A percentile compares a stretch with the other conserved stretches of the same genome.
phyloP scores from a whole-genome alignment of 2,797 vertebrate genomes.

The Falco rusticolus region DNA sequence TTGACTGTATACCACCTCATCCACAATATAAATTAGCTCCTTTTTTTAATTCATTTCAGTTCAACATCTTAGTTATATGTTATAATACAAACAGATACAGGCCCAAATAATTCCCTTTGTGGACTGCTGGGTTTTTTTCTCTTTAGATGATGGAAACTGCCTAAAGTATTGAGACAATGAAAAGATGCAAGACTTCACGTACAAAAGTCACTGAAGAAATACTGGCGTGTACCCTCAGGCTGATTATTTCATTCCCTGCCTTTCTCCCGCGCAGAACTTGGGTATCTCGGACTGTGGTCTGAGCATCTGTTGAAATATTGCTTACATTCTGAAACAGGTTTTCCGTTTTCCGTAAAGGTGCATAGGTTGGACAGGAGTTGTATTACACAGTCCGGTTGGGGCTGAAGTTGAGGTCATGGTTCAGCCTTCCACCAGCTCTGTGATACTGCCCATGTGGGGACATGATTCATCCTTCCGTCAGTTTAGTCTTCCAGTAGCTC shows the following conservation, averaged over 20 bases:
- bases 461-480: neutral
- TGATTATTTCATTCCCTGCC: neutral
- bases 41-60: neutral
- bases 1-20: neutral
- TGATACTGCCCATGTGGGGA: neutral
- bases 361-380: neutral
- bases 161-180: neutral
- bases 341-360: neutral
- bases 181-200: neutral
- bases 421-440: neutral
- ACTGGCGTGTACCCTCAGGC: neutral
- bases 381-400: neutral
- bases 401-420: neutral
- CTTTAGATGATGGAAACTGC: neutral
- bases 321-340: neutral
- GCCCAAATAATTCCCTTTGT: neutral
- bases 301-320: neutral
- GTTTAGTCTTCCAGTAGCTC: neutral
- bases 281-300: neutral
- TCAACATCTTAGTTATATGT: neutral
- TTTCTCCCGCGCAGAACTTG: neutral
- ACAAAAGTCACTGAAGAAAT: conserved; percentile 1
- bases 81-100: neutral
- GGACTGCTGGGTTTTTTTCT: neutral
- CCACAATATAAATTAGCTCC: neutral